A percentile compares a stretch with the other conserved stretches of the same genome.
These are phyloP conservation scores for Polyploca ridens DNA, from an alignment of 2,888 invertebrate genomes.

Conservation along the genomic window DNA sequence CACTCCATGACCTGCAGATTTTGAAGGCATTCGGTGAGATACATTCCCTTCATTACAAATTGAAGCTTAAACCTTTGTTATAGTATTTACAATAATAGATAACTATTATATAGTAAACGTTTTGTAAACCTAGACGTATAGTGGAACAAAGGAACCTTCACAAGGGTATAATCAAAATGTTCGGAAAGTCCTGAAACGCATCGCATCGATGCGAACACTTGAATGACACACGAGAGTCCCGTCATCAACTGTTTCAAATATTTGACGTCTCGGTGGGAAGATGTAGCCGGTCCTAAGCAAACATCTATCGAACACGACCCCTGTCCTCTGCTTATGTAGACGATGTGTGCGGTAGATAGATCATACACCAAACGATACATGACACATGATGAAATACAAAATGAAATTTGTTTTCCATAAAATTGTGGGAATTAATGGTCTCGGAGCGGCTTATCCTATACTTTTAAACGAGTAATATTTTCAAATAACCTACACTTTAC, in stretches of 20 bases:
- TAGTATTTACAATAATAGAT: neutral
- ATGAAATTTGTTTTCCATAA: conserved; percentile 17
- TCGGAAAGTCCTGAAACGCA: conserved; percentile 27
- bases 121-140: neutral
- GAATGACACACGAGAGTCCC: conserved; percentile 53
- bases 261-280: conserved; percentile 56
- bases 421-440: neutral
- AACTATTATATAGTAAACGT: neutral
- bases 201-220: conserved; percentile 38
- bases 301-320: conserved; percentile 43
- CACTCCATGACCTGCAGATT: no score
- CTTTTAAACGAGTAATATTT: no score
- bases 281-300: conserved; percentile 56
- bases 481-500: no score
- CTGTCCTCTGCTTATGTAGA: conserved; percentile 11
- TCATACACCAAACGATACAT: conserved; percentile 38
- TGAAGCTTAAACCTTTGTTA: no score
- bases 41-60: no score
- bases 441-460: neutral
- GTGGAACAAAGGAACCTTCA: neutral
- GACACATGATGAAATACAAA: conserved; percentile 6
- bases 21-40: no score
- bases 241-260: conserved; percentile 74
- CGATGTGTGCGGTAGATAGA: conserved; percentile 32
- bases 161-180: neutral